These are phyloP conservation scores for Halictus ligatus DNA, from an alignment of 2,888 invertebrate species.

Conservation along the genomic window DNA sequence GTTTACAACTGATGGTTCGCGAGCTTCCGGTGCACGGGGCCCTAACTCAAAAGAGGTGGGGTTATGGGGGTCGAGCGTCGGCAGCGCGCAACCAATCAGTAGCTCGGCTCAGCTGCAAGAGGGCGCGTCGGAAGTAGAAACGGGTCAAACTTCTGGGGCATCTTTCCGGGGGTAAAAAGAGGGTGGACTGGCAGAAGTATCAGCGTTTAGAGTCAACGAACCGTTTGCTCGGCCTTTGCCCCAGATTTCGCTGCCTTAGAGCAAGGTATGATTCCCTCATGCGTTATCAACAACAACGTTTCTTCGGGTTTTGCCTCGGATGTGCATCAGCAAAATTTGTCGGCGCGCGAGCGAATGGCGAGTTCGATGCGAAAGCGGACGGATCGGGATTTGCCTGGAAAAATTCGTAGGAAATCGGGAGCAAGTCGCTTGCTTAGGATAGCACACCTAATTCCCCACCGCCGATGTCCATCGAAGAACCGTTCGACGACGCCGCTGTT, in stretches of 20 bases:
- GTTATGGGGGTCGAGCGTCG: too few relatives aligned
- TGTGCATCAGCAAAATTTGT: background rate
- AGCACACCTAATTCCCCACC: background rate
- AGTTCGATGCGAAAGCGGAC: background rate
- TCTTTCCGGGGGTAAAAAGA: too few relatives aligned
- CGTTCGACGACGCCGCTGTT: conserved; percentile 15
- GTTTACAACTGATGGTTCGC: too few relatives aligned
- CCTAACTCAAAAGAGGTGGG: too few relatives aligned
- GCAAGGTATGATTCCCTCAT: background rate
- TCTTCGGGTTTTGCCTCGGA: background rate
- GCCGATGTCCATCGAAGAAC: conserved; percentile 1
- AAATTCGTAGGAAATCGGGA: background rate
- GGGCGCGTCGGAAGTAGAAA: too few relatives aligned
- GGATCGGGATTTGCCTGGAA: background rate
- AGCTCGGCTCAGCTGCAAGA: too few relatives aligned
- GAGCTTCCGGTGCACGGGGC: too few relatives aligned
- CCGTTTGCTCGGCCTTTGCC: background rate
- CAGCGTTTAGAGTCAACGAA: background rate
- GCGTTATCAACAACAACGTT: background rate
- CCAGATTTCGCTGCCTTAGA: background rate
- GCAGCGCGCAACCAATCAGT: too few relatives aligned
- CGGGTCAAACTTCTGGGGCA: too few relatives aligned
- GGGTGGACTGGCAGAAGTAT: background rate
- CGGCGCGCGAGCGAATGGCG: background rate
- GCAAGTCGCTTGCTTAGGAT: background rate